Percentiles rank a stretch among this genome's conserved stretches.
These are phyloP conservation scores for Paelopatides confundens DNA, from an alignment of 53 echinoderm and acorn worm genomes.

Conservation along the genomic window DNA sequence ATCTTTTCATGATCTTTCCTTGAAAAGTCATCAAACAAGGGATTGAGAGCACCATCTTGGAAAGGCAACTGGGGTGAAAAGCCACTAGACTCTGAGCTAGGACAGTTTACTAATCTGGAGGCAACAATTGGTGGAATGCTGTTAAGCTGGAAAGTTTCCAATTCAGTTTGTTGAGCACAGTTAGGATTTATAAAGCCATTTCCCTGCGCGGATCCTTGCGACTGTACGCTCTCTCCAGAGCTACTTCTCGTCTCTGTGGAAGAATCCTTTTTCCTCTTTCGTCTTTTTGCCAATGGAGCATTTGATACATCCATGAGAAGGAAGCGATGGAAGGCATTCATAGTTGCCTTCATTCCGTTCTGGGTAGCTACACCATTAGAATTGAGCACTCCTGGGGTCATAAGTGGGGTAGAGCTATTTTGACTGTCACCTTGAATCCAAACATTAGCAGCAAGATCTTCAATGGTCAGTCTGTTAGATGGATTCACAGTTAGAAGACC, in stretches of 20 bases:
- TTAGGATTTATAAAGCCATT: slow-evolving; percentile 64
- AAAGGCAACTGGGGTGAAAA: slow-evolving; percentile 79
- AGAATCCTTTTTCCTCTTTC: slow-evolving; percentile 94
- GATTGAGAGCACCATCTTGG: background rate
- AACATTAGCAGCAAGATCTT: slow-evolving; percentile 83
- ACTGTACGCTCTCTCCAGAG: slow-evolving; percentile 93
- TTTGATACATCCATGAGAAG: slow-evolving; percentile 93
- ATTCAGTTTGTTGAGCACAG: background rate
- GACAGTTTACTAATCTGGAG: slow-evolving; percentile 44
- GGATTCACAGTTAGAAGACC: slow-evolving; percentile 92
- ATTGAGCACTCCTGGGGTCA: slow-evolving; percentile 94
- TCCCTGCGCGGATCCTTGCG: slow-evolving; percentile 80
- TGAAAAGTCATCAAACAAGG: slow-evolving; percentile 20
- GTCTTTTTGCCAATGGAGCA: slow-evolving; percentile 95
- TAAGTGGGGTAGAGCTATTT: slow-evolving; percentile 89
- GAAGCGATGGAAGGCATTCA: slow-evolving; percentile 99
- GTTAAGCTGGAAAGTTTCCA: slow-evolving; percentile 15
- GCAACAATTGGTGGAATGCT: slow-evolving; percentile 45
- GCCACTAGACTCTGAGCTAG: slow-evolving; percentile 68
- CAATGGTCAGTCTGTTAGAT: slow-evolving; percentile 75
- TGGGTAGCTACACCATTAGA: slow-evolving; percentile 78
- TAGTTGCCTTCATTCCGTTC: slow-evolving; percentile 89
- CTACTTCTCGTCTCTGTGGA: slow-evolving; percentile 97
- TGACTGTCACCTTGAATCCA: slow-evolving; percentile 94
- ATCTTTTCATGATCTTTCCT: slow-evolving; percentile 21